phyloP scores from a whole-genome alignment of 2,113 vertebrate species.

The Otocyon megalotis region DNA sequence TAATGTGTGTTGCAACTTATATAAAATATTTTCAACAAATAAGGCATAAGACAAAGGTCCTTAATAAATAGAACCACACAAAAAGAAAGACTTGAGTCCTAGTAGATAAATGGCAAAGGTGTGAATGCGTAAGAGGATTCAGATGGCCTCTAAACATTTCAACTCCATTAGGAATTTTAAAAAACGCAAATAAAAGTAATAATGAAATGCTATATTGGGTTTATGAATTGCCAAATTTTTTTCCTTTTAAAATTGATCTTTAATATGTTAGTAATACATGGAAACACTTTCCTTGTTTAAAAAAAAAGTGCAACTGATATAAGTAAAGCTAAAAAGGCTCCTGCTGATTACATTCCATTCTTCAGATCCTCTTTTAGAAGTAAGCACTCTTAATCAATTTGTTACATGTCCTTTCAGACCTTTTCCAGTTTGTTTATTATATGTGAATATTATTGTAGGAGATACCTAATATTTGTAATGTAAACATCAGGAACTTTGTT shows the following conservation, averaged over 20 bases:
- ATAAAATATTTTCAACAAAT: constrained; percentile 11
- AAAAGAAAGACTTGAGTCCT: not conserved
- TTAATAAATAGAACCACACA: not conserved
- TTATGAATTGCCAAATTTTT: not conserved
- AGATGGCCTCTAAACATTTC: not conserved
- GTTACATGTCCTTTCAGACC: not conserved
- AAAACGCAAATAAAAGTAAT: constrained; percentile 44
- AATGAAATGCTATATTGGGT: not conserved
- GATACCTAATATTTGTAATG: not conserved
- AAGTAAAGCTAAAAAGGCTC: not conserved
- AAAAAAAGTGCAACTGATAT: not conserved
- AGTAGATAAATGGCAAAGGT: not conserved
- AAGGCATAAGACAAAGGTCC: not conserved
- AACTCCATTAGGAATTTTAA: not conserved
- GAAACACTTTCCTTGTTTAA: not conserved
- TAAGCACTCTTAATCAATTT: not conserved
- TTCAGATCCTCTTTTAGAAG: not conserved
- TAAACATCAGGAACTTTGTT: not conserved
- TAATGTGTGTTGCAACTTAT: constrained; percentile 18
- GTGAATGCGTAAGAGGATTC: not conserved
- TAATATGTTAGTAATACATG: not conserved
- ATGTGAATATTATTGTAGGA: not conserved
- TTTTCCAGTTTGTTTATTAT: not conserved
- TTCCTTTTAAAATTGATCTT: not conserved
- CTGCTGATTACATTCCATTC: not conserved